Evolutionary conservation across 2,797 vertebrate genomes (phyloP), one percentile per base, ranked within the genome.

Genomic region (Pempheris klunzingeri): DNA sequence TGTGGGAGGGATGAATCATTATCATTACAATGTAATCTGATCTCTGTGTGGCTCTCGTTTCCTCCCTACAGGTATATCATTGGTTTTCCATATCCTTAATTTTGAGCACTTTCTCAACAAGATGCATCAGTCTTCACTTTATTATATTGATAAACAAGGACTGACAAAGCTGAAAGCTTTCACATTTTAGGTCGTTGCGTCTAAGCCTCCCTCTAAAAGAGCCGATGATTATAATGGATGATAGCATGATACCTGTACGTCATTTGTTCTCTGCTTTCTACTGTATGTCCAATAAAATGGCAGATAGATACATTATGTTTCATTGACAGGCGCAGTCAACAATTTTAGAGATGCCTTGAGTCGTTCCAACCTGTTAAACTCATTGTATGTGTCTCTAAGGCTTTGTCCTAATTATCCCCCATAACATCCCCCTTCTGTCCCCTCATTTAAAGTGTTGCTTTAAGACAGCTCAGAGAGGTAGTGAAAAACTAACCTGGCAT

Each of bases 1-100:
- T 67, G 72, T 64, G 59, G 71, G 71, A 68, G 65, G 54, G 34
- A 63, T 54, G 72, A 67, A 76, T 76, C 50, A 43, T 66, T 78
- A 71, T 70, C 71, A 78, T 73, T 65, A 74, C 43, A 50, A 39
- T 75, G 75, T 81, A 83, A 81, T 83, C 71, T 43, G 62, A 87
- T 79, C 39, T 58, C 41, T 65, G 18, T 64, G 52, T 49, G 46
- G 36, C 65, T 46, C 39, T 6, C 26, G 30, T 15, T 69, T 57
- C 5, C 44, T 64, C 22, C 63, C 55, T 3, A 12, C 38, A 68
- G 47, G 14, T 38, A 2, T 22, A 53, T 50, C 24, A 6, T 18
- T 26, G n/a, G 44, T 46, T 72, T 46, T 53, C 7, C 17, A 7
- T 47, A 3, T 38, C 26, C 1, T 13, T 30, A 0, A 41, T 26